Evolutionary conservation across 1,140 invertebrate species (phyloP).

Genomic region (Cardiocondyla obscurior): DNA sequence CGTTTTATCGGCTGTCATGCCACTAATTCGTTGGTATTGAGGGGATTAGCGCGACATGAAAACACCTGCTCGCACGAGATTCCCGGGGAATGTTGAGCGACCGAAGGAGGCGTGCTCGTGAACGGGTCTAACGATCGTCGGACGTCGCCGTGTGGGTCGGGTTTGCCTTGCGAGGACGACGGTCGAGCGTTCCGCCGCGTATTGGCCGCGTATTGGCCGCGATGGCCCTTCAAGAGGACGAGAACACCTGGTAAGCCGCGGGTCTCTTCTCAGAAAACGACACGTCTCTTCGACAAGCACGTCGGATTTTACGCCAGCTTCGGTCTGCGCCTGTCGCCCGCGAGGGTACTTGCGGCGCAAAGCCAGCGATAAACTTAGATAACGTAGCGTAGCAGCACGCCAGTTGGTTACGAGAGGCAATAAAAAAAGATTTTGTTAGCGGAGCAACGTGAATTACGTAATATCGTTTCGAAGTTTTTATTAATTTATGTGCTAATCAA

Average conservation of each 20-base stretch:
- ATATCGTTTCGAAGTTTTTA: conserved; percentile 11
- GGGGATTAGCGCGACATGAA: conserved; percentile 8
- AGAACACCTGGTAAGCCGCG: conserved; percentile 85
- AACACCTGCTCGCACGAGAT: not conserved
- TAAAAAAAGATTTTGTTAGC: not conserved
- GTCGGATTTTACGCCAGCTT: not conserved
- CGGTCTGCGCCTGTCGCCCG: not conserved
- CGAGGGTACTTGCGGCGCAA: not conserved
- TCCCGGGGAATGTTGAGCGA: conserved; percentile 46
- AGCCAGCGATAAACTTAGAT: not conserved
- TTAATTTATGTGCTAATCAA: not conserved
- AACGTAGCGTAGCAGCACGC: not conserved
- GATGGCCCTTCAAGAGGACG: conserved; percentile 86
- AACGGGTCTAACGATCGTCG: conserved; percentile 46
- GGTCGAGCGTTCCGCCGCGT: conserved; percentile 60
- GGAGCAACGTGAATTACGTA: not conserved
- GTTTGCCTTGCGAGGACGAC: not conserved
- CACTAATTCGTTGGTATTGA: conserved; percentile 34
- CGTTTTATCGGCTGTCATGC: conserved; percentile 51
- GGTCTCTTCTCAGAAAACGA: not conserved
- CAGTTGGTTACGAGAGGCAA: too few species aligned
- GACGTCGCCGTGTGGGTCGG: not conserved
- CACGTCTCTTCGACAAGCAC: not conserved
- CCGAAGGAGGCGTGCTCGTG: not conserved
- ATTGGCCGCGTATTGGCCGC: too few species aligned